phyloP scores from a whole-genome alignment of 2,888 invertebrate genomes.

The Drosophila pseudotakahashii region DNA sequence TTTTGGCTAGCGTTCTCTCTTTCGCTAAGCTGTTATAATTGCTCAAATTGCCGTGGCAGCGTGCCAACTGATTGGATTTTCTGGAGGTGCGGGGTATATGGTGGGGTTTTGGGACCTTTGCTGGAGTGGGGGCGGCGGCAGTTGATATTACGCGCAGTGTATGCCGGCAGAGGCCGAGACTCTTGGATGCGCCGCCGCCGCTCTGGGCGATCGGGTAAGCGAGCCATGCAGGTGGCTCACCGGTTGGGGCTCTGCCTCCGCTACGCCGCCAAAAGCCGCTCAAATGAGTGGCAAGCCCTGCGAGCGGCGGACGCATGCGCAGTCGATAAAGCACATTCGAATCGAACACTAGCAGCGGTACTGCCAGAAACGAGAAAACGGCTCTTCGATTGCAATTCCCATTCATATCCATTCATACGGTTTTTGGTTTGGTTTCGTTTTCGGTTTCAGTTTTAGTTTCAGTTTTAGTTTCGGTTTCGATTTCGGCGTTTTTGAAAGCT shows the following conservation, averaged over 20 bases:
- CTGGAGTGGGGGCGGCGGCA: slow-evolving; percentile 11
- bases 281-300: slow-evolving; percentile 65
- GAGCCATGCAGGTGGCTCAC: slow-evolving; percentile 61
- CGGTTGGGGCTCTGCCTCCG: slow-evolving; percentile 33
- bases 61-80: slow-evolving; percentile 62
- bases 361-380: slow-evolving; percentile 39
- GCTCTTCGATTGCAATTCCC: slow-evolving; percentile 65
- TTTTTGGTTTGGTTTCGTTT: slow-evolving; percentile 28
- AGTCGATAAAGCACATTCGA: slow-evolving; percentile 79
- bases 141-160: slow-evolving; percentile 70
- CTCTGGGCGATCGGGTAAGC: slow-evolving; percentile 26
- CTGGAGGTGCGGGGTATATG: slow-evolving; percentile 6
- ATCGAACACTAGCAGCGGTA: slow-evolving; percentile 74
- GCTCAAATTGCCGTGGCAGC: slow-evolving; percentile 61
- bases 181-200: slow-evolving; percentile 32
- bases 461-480: slow-evolving; percentile 36
- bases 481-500: slow-evolving; percentile 44
- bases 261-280: slow-evolving; percentile 20
- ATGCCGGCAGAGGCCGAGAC: slow-evolving; percentile 37
- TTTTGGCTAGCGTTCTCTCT: slow-evolving; percentile 49
- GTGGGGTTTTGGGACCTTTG: background rate
- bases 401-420: slow-evolving; percentile 71
- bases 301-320: slow-evolving; percentile 65
- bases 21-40: slow-evolving; percentile 62
- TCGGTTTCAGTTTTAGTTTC: slow-evolving; percentile 49